Evolutionary conservation across 1,140 invertebrate genomes (phyloP).

Genomic region (Ceratosolen solmsi): DNA sequence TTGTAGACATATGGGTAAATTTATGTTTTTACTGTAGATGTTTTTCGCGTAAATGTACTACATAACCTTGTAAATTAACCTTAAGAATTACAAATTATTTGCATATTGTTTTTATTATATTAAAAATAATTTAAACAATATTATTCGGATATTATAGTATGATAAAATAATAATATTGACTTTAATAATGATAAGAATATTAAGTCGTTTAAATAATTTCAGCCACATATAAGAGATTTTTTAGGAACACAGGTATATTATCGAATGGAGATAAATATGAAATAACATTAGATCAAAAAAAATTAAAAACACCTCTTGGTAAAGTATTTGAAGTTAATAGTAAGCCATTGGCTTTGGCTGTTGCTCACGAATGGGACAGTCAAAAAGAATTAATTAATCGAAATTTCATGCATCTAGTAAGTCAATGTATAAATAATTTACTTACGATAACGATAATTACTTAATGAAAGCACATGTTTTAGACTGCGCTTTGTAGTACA

Average conservation of each 20-base stretch:
- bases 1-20: constrained; percentile 45
- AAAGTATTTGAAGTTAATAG: constrained; percentile 84
- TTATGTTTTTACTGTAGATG: background rate
- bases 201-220: no score
- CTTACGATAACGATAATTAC: background rate
- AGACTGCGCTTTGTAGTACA: constrained; percentile 93
- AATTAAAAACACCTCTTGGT: constrained; percentile 91
- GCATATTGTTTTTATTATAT: no score
- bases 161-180: no score
- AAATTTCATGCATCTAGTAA: constrained; percentile 91
- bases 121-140: no score
- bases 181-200: no score
- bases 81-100: background rate
- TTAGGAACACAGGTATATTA: constrained; percentile 80
- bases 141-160: no score
- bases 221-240: constrained; percentile 80
- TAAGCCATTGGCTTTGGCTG: constrained; percentile 90
- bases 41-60: background rate
- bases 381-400: constrained; percentile 86
- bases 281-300: constrained; percentile 86
- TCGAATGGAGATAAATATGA: constrained; percentile 79
- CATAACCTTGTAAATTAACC: constrained; percentile 14
- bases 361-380: constrained; percentile 94
- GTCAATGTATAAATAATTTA: constrained; percentile 46
- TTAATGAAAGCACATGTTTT: constrained; percentile 62